phyloP scores from a whole-genome alignment of 2,797 vertebrate species.

The Peromyscus nudipes region DNA sequence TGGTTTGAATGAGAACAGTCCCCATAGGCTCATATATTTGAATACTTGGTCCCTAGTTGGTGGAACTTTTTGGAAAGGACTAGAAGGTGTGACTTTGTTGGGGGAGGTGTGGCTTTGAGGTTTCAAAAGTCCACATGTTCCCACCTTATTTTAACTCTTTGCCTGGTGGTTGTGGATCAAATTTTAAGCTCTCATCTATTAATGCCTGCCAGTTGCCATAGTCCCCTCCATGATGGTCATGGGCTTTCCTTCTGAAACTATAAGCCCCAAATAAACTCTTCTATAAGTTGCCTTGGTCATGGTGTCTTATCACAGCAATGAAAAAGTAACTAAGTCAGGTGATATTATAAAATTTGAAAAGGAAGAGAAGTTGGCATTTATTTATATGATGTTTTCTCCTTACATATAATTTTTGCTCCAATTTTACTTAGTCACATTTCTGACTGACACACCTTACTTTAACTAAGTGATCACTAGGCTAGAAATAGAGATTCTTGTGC shows the following conservation, averaged over 20 bases:
- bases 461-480: slow-evolving; percentile 42
- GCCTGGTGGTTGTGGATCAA: background rate
- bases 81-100: background rate
- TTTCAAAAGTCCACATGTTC: background rate
- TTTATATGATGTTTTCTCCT: slow-evolving; percentile 37
- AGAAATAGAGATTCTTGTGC: slow-evolving; percentile 41
- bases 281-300: background rate
- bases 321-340: background rate
- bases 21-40: background rate
- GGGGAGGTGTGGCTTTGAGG: background rate
- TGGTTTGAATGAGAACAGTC: background rate
- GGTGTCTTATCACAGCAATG: slow-evolving; percentile 1
- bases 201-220: background rate
- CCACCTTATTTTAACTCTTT: background rate
- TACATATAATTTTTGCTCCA: slow-evolving; percentile 7
- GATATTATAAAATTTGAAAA: slow-evolving; percentile 34
- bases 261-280: background rate
- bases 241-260: background rate
- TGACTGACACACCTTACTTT: slow-evolving; percentile 22
- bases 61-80: background rate
- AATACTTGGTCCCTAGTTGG: background rate
- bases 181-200: background rate
- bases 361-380: slow-evolving; percentile 6
- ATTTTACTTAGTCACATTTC: slow-evolving; percentile 37
- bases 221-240: background rate